These are phyloP conservation scores for Gibbula magus DNA, from an alignment of 2,888 invertebrate genomes.

Conservation along the genomic window DNA sequence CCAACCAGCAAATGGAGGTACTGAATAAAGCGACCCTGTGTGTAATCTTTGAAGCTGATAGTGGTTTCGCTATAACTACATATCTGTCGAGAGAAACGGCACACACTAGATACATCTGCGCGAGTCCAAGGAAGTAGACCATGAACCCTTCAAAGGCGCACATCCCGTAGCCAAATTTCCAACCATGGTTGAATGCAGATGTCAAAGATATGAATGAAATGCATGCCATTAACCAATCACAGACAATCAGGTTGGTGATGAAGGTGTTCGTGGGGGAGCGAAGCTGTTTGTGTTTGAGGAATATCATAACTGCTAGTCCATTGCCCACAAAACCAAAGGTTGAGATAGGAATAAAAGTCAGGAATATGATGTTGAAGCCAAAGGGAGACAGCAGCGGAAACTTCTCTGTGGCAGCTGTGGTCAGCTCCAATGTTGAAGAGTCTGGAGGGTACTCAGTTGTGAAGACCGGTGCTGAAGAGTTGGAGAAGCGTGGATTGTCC, in stretches of 20 bases:
- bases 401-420: not conserved
- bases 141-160: constrained; percentile 62
- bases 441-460: too few species aligned
- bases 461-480: too few species aligned
- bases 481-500: too few species aligned
- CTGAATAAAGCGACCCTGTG: constrained; percentile 43
- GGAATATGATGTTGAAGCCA: not conserved
- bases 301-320: constrained; percentile 41
- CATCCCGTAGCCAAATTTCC: constrained; percentile 42
- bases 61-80: constrained; percentile 60
- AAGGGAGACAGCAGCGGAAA: not conserved
- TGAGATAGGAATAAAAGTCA: not conserved
- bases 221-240: constrained; percentile 54
- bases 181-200: constrained; percentile 32
- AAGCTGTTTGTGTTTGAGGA: constrained; percentile 52
- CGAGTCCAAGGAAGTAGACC: constrained; percentile 60
- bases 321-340: constrained; percentile 40
- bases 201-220: not conserved
- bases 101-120: constrained; percentile 60
- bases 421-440: not conserved
- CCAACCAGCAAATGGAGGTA: constrained; percentile 44
- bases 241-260: constrained; percentile 54
- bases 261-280: constrained; percentile 63
- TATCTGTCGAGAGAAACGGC: constrained; percentile 65
- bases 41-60: constrained; percentile 46